Evolutionary conservation across 2,888 invertebrate species (phyloP).

Genomic region (Drosophila yooni): DNA sequence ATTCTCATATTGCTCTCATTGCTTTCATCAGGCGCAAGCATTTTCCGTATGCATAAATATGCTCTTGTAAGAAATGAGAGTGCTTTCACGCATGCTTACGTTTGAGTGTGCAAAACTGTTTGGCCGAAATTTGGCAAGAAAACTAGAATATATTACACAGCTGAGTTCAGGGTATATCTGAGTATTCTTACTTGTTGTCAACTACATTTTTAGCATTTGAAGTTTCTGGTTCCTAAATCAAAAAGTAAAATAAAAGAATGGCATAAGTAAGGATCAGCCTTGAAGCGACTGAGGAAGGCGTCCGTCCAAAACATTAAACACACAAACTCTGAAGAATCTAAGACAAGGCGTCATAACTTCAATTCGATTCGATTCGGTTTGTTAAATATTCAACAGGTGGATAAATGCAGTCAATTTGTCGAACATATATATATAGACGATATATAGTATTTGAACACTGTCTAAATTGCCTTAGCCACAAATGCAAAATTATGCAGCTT

Average conservation of each 20-base stretch:
- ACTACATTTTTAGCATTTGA: background rate
- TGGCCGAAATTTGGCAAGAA: background rate
- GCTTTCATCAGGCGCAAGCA: no score
- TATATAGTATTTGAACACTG: background rate
- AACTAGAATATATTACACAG: background rate
- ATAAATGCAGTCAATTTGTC: background rate
- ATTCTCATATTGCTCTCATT: no score
- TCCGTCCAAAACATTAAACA: background rate
- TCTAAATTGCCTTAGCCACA: background rate
- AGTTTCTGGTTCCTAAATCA: background rate
- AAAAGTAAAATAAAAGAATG: background rate
- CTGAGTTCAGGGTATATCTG: background rate
- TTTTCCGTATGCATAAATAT: background rate
- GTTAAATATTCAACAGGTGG: background rate
- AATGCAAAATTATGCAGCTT: constrained; percentile 5
- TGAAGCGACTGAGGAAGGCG: background rate
- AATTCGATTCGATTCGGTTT: background rate
- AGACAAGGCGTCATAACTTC: background rate
- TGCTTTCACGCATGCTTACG: background rate
- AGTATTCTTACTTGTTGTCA: background rate
- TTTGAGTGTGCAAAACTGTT: background rate
- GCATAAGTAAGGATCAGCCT: background rate
- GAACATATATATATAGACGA: background rate
- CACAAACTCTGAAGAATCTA: background rate
- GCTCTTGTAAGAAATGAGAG: background rate